A percentile compares a stretch with the other conserved stretches of the same genome.
phyloP scores from a whole-genome alignment of 2,113 vertebrate genomes.

The Pycnonotus jocosus region DNA sequence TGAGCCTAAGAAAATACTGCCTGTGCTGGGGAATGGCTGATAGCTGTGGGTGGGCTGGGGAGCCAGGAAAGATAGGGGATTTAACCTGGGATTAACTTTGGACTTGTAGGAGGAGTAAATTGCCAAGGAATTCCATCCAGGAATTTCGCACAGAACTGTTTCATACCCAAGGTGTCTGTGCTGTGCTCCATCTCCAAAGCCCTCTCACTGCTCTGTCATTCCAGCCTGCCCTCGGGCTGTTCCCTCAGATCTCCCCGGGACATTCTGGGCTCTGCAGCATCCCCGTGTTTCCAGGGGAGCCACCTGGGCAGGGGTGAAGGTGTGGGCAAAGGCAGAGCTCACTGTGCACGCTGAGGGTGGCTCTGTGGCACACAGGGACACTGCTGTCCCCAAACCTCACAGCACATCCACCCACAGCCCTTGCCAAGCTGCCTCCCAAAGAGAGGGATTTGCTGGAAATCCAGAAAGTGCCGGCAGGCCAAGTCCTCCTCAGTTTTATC shows the following conservation, averaged over 20 bases:
- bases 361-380: background rate
- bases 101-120: background rate
- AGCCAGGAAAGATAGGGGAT: background rate
- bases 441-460: background rate
- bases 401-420: fast-evolving
- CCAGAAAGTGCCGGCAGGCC: background rate
- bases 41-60: background rate
- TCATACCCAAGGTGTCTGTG: background rate
- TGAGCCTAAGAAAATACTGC: background rate
- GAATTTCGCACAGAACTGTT: background rate
- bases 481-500: background rate
- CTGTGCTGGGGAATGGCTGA: background rate
- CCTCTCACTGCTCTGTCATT: background rate
- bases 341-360: background rate
- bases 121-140: background rate
- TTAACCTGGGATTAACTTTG: background rate
- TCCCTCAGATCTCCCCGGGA: background rate
- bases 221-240: background rate
- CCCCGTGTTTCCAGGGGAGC: background rate
- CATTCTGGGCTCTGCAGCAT: background rate
- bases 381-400: background rate
- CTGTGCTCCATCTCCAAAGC: background rate
- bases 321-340: background rate
- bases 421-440: background rate
- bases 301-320: background rate